A percentile compares a stretch with the other conserved stretches of the same genome.
Conservation (phyloP, 2,797 vertebrate genomes). For the Pteropus rufus region DNA sequence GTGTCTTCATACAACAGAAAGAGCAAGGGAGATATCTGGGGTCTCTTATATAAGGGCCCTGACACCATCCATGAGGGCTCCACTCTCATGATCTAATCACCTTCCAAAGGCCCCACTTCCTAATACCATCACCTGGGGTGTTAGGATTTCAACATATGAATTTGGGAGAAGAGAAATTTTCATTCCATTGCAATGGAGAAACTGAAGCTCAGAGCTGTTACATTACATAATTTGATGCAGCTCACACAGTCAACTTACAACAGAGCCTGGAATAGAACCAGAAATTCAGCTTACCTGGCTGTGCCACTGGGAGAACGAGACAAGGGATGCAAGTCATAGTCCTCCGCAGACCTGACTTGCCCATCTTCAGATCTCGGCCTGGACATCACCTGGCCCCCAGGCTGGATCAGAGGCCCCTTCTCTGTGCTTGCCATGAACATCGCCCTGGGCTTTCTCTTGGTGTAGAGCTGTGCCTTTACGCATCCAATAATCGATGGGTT, state of each 20-base stretch:
- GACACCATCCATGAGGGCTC: neutral
- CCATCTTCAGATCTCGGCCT: neutral
- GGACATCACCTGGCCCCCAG: neutral
- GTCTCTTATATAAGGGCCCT: neutral
- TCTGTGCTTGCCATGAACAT: fast-evolving
- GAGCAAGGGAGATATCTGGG: neutral
- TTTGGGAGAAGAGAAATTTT: neutral
- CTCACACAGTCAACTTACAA: neutral
- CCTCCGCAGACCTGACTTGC: neutral
- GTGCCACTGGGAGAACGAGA: neutral
- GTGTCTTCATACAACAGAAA: neutral
- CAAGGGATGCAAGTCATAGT: neutral
- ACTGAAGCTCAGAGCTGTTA: neutral
- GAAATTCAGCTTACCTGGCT: neutral
- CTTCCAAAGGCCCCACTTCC: neutral
- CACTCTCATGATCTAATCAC: neutral
- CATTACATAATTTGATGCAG: too few relatives aligned
- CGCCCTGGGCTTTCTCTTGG: neutral
- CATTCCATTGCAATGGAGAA: neutral
- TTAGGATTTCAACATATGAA: neutral
- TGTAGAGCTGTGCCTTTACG: fast-evolving
- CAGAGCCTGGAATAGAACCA: neutral
- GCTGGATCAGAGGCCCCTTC: neutral
- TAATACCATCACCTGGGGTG: neutral
- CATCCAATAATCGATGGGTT: neutral